Conservation (phyloP, 2,113 vertebrate species). For the Pollimyrus isidori region DNA sequence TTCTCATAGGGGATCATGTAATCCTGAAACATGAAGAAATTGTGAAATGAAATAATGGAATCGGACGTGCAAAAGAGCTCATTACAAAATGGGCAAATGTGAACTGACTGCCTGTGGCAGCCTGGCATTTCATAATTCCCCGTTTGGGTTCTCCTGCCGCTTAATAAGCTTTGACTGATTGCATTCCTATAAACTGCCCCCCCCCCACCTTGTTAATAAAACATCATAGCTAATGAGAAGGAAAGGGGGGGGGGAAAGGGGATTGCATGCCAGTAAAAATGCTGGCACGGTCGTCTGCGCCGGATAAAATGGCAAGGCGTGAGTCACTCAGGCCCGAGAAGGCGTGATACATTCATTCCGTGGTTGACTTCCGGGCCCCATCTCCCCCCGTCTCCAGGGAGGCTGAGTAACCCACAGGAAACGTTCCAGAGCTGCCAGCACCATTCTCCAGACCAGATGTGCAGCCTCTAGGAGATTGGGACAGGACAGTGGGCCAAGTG, state of each 20-base stretch:
- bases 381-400: background rate
- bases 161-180: constrained; percentile 12
- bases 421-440: background rate
- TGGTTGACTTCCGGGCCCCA: background rate
- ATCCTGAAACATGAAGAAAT: background rate
- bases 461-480: background rate
- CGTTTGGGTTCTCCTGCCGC: background rate
- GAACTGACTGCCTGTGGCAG: background rate
- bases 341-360: constrained; percentile 6
- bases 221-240: background rate
- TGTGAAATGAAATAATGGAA: background rate
- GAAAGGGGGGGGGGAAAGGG: too few relatives aligned
- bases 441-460: background rate
- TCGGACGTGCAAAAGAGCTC: background rate
- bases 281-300: background rate
- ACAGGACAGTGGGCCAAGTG: background rate
- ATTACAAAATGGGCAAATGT: background rate
- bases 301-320: background rate
- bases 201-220: constrained; percentile 2
- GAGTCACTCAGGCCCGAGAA: background rate
- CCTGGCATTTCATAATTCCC: background rate
- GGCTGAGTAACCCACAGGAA: constrained; percentile 6
- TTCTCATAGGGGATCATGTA: background rate
- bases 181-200: background rate
- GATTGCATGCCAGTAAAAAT: background rate